Evolutionary conservation across 2,113 vertebrate genomes (phyloP).

Genomic region (Trogon surrucura): DNA sequence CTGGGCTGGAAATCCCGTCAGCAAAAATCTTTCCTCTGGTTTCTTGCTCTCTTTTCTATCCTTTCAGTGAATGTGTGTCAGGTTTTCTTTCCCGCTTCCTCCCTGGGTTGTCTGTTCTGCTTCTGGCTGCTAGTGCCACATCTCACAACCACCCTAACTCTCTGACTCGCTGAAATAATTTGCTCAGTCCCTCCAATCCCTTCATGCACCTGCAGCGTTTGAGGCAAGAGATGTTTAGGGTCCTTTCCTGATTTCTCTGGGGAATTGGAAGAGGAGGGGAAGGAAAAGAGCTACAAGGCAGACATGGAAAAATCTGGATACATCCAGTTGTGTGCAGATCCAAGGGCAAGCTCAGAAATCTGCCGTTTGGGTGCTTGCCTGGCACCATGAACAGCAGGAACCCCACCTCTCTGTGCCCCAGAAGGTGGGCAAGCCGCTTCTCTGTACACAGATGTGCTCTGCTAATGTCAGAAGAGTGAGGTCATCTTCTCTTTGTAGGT

Average conservation of each 20-base stretch:
- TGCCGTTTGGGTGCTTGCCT: neutral
- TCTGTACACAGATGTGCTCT: neutral
- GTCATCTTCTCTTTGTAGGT: neutral
- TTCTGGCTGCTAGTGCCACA: neutral
- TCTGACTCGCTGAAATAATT: accelerated
- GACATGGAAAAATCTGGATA: neutral
- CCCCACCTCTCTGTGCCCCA: neutral
- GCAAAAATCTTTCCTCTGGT: neutral
- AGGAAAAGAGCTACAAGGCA: neutral
- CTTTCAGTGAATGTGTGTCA: neutral
- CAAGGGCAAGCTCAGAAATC: neutral
- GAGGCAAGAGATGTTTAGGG: neutral
- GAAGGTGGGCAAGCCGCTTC: neutral
- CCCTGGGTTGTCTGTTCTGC: slow-evolving; percentile 9
- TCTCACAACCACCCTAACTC: neutral
- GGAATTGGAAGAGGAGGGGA: neutral
- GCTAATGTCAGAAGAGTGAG: neutral
- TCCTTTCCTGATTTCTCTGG: neutral
- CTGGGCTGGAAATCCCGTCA: neutral
- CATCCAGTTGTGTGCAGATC: neutral
- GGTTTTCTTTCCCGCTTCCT: slow-evolving; percentile 1
- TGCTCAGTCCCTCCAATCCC: neutral
- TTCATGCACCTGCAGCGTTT: neutral
- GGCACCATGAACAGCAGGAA: neutral
- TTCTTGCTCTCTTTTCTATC: neutral